phyloP scores from a whole-genome alignment of 2,797 vertebrate genomes.

The Manis javanica region DNA sequence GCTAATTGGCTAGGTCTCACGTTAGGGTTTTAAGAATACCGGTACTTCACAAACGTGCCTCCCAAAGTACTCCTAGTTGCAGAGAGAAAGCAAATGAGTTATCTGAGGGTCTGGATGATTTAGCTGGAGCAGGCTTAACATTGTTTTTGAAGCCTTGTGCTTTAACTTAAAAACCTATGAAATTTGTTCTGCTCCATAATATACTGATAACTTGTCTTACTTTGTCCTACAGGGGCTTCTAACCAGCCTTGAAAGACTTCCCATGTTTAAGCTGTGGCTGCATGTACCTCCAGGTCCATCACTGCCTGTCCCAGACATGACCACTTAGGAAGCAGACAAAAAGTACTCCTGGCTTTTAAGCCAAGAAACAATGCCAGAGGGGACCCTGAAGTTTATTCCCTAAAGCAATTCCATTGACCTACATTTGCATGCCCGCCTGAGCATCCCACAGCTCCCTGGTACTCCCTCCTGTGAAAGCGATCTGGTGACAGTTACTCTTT shows the following conservation, averaged over 20 bases:
- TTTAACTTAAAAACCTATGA: constrained; percentile 21
- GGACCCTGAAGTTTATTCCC: not conserved
- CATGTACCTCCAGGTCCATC: not conserved
- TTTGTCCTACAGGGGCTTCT: not conserved
- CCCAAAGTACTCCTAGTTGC: not conserved
- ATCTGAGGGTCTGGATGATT: not conserved
- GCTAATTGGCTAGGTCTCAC: not conserved
- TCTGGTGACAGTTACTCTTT: not conserved
- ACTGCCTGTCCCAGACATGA: not conserved
- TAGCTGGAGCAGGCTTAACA: not conserved
- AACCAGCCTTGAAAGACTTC: not conserved
- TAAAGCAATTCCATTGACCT: not conserved
- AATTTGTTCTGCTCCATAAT: not conserved
- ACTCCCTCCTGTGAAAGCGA: not conserved
- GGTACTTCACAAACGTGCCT: not conserved
- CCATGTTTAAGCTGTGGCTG: not conserved
- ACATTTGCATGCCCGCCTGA: rapidly evolving
- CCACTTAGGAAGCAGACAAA: not conserved
- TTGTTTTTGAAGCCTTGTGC: not conserved
- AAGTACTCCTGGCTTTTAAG: not conserved
- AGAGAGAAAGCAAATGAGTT: not conserved
- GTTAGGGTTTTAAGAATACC: not conserved
- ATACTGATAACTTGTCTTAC: not conserved
- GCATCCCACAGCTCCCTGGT: not conserved
- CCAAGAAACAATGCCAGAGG: not conserved